Base-by-base conservation (phyloP, 2,797 vertebrate genomes). In the Phalloptychus januarius region DNA sequence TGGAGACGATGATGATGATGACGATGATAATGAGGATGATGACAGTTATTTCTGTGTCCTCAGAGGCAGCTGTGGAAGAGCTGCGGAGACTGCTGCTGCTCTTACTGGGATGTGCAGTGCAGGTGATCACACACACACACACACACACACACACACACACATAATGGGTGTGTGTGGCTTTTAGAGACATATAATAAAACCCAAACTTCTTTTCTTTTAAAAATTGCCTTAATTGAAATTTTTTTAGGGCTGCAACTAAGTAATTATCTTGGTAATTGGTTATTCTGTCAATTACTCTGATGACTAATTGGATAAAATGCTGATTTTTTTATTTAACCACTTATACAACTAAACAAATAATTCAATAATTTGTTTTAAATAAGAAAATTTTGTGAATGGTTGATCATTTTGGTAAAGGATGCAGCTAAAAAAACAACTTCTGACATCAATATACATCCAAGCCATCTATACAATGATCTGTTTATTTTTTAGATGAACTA, bases 81-180 rank as follows among this genome's bases (percentile, higher is more conserved):
- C 92, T 98, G 90, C 94, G 95, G 79, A 95, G 95, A 73, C 82
- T 97, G 79, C 86, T 98, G 61, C 91, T 96, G 83, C 93, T 98
- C 38, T 63, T 98, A 84, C 90, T 98, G 13, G 97, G 97, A 77
- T 96, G 97, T 75, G 97, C 97, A 0, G 97, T 98, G 76, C 97
- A 98, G 97, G 97, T 98, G 92, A 92, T 61, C 50, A 70, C 72
- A 56, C 56, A 12, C 81, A 75, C 71, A 69, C 79, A 77, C 74
- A 33, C 50, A 52, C 45, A 31, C 63, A 31, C 63, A 2, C 20
- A 67, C 63, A 20, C 70, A 33, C 28, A 33, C 71, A 5, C n/a
- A n/a, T n/a, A 23, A 80, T 75, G 75, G 63, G 48, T n/a, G n/a
- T n/a, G n/a, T n/a, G n/a, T n/a, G n/a, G n/a, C 2, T 72, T 71